phyloP scores from a whole-genome alignment of 2,888 invertebrate genomes.

The Cancer borealis region DNA sequence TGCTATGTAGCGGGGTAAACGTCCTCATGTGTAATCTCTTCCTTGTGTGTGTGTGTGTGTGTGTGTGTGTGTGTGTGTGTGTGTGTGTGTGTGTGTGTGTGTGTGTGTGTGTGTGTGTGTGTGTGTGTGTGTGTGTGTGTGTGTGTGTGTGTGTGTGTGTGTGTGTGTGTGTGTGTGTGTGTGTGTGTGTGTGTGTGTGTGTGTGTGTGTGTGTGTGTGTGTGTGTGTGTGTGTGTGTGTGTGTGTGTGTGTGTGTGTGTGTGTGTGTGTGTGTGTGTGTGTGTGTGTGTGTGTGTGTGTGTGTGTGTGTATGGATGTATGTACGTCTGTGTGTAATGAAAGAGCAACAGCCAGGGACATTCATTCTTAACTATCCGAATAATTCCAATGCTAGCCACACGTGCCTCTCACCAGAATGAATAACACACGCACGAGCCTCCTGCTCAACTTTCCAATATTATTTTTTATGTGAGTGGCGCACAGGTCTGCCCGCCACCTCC shows the following conservation, averaged over 20 bases:
- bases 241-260: not conserved
- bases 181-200: constrained; percentile 18
- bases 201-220: not conserved
- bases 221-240: not conserved
- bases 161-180: not conserved
- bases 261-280: not conserved
- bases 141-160: not conserved
- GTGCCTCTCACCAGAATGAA: constrained; percentile 2
- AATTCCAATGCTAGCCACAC: not conserved
- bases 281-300: not conserved
- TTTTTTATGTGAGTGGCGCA: not conserved
- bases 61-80: constrained; percentile 7
- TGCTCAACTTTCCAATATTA: not conserved
- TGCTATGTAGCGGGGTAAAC: constrained; percentile 7
- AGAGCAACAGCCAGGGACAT: not conserved
- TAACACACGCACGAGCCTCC: not conserved
- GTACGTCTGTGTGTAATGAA: not conserved
- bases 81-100: not conserved
- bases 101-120: not conserved
- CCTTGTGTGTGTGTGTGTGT: not conserved
- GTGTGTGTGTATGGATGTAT: not conserved
- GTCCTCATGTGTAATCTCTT: not conserved
- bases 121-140: not conserved
- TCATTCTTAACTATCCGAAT: not conserved
- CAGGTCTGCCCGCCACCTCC: too few species aligned